Evolutionary conservation across 2,888 invertebrate species (phyloP).

Genomic region (Orthosia gracilis): DNA sequence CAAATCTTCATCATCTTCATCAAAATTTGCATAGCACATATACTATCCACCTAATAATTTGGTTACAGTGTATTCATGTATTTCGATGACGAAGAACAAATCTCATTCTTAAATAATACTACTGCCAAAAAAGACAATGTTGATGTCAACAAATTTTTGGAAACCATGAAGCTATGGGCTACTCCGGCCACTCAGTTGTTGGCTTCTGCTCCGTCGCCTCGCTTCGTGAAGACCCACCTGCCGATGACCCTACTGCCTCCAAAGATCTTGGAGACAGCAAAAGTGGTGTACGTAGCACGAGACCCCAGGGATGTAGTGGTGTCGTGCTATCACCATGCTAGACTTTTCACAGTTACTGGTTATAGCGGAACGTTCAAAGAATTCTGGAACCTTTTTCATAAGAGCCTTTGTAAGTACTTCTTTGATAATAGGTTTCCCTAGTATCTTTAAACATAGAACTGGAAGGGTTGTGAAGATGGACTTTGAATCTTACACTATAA

Average conservation of each 20-base stretch:
- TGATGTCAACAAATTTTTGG: background rate
- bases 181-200: constrained; percentile 27
- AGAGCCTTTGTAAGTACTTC: constrained; percentile 89
- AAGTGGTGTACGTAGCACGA: constrained; percentile 94
- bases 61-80: constrained; percentile 38
- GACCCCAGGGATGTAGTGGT: constrained; percentile 96
- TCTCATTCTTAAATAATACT: background rate
- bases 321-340: constrained; percentile 94
- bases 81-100: constrained; percentile 2
- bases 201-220: constrained; percentile 62
- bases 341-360: constrained; percentile 87
- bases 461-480: too few relatives aligned
- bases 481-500: too few relatives aligned
- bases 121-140: background rate
- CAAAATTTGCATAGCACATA: too few relatives aligned
- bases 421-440: too few relatives aligned
- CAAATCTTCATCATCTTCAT: too few relatives aligned
- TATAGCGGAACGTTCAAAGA: constrained; percentile 91
- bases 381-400: constrained; percentile 92
- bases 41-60: background rate
- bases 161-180: constrained; percentile 4
- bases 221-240: constrained; percentile 92
- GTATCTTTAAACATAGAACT: too few relatives aligned
- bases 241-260: constrained; percentile 93
- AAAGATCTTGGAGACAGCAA: constrained; percentile 82